Conservation (phyloP, 35 echinoderm and acorn worm genomes). For the Eucidaris tribuloides region DNA sequence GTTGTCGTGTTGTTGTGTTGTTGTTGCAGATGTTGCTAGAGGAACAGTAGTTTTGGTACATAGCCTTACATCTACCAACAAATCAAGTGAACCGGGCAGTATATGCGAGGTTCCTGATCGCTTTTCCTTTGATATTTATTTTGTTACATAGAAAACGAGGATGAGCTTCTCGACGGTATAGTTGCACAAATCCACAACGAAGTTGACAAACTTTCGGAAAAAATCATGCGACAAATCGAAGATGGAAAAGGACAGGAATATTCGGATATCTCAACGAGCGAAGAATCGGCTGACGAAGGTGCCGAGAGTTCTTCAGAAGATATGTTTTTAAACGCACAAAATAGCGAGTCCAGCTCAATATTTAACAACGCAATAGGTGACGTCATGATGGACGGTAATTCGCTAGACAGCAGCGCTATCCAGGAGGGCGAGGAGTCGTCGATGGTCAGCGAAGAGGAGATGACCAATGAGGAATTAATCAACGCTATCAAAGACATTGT, state of each 20-base stretch:
- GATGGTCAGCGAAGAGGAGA: not conserved
- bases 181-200: not conserved
- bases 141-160: not conserved
- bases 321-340: too few relatives aligned
- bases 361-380: not conserved
- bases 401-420: not conserved
- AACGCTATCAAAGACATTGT: conserved; percentile 19
- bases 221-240: conserved; percentile 3
- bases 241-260: not conserved
- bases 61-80: too few relatives aligned
- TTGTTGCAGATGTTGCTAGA: too few relatives aligned
- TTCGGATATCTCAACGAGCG: conserved; percentile 7
- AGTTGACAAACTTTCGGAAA: conserved; percentile 12
- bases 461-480: not conserved
- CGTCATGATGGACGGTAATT: not conserved
- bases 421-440: not conserved
- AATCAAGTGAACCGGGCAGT: too few relatives aligned
- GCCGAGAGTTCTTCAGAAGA: too few relatives aligned
- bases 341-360: not conserved
- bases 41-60: too few relatives aligned
- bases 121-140: too few relatives aligned
- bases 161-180: not conserved
- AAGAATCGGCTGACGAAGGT: not conserved
- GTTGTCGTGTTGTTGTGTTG: too few relatives aligned
- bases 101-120: too few relatives aligned